Conservation (phyloP, 1,140 invertebrate genomes). For the Drosophila ambigua region DNA sequence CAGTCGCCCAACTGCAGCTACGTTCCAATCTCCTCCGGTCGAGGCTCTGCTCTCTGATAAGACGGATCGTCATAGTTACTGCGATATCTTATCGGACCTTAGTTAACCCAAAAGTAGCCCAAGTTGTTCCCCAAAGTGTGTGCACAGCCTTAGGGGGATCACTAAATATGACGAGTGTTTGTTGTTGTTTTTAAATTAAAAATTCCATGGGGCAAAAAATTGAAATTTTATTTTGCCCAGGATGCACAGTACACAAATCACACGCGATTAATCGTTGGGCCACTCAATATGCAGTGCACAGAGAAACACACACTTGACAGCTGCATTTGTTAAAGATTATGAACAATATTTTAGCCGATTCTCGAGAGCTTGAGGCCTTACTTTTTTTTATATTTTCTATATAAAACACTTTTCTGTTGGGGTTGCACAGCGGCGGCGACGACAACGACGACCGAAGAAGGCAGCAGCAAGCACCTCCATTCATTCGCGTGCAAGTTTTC, state of each 20-base stretch:
- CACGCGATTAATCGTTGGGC: conserved; percentile 2
- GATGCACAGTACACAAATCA: conserved; percentile 53
- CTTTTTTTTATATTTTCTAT: conserved; percentile 60
- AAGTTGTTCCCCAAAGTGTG: conserved; percentile 13
- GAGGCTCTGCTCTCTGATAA: conserved; percentile 46
- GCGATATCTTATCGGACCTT: conserved; percentile 68
- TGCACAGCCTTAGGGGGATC: conserved; percentile 51
- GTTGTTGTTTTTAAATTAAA: conserved; percentile 24
- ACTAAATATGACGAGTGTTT: conserved; percentile 8
- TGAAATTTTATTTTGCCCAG: conserved; percentile 46
- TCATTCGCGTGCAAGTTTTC: conserved; percentile 78
- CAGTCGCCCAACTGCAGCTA: conserved; percentile 2
- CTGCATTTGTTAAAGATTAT: conserved; percentile 67
- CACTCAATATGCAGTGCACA: conserved; percentile 32
- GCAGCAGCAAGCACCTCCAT: conserved; percentile 58
- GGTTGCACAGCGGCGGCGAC: conserved; percentile 69
- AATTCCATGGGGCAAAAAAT: conserved; percentile 29
- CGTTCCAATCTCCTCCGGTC: background rate
- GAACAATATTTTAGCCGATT: conserved; percentile 48
- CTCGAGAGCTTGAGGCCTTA: background rate
- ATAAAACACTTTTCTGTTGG: conserved; percentile 58
- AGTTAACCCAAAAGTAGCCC: conserved; percentile 54
- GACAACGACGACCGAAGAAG: conserved; percentile 56
- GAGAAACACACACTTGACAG: conserved; percentile 55
- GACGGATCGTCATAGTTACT: conserved; percentile 48